Base-by-base conservation (phyloP, 2,888 invertebrate genomes). In the Stenurella melanura region DNA sequence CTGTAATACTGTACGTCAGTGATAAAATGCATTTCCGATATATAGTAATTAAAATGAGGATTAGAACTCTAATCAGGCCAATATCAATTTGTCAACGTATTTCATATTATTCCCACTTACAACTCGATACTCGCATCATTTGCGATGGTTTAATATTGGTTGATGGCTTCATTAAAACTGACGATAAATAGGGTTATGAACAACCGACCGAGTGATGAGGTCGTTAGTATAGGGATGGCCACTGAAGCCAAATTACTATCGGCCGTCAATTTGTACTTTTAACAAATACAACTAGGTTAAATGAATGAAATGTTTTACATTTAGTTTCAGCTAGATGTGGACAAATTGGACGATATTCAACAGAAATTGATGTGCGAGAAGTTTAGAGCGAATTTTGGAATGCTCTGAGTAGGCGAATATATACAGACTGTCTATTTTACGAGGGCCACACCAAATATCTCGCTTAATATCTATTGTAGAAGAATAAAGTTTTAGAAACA, bases 111-210 rank as follows among this genome's bases (percentile, higher is more conserved):
- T 69, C 58, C 73, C 73, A 76, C 72, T 73, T 68, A 61, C 67
- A 73, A 66, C 76, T 66, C 76, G 78, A 76, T 79, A 73, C 77
- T 74, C 77, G 72, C 78, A 78, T 81, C 78, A 81, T 82, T 82
- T 81, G 82, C 81, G 78, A 79, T 74, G 77, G 80, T 78, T 82
- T 77, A 79, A 80, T 78, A 78, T 79, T 77, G 78, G 79, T 76
- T 78, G 83, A 82, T 82, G 78, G 77, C 82, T 84, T 83, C 83
- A 84, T 84, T 82, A 84, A 80, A 68, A 78, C 74, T 78, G 80
- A 73, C 78, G 76, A 80, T 82, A 83, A 82, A 82, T 81, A 81
- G 79, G 77, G 80, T 82, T 77, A 79, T 76, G 77, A 73, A 79
- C 79, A 76, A 80, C 74, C 77, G 79, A 75, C 70, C 75, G 78